These are phyloP conservation scores for Papilio polyxenes DNA, from an alignment of 1,140 invertebrate genomes.

Conservation along the genomic window DNA sequence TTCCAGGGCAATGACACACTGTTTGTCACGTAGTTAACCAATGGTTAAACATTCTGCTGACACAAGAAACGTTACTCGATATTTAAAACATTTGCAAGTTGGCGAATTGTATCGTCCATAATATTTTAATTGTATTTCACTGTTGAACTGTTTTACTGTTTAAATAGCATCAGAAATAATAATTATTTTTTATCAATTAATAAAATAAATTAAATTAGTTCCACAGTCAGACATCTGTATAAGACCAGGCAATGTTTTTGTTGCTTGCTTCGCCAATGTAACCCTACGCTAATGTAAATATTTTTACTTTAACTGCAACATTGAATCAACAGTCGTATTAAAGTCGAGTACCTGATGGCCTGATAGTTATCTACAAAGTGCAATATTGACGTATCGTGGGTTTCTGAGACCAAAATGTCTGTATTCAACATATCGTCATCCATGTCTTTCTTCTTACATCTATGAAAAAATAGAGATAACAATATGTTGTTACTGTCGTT, in stretches of 20 bases:
- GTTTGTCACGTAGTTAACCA: background rate
- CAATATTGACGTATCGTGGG: background rate
- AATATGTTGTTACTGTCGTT: background rate
- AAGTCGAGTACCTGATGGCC: background rate
- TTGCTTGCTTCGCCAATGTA: background rate
- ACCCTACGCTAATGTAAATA: background rate
- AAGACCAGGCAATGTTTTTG: too few species aligned
- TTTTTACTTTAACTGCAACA: background rate
- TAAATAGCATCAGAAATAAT: too few species aligned
- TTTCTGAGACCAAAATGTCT: too few species aligned
- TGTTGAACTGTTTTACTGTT: background rate
- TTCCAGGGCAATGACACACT: background rate
- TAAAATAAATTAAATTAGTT: background rate
- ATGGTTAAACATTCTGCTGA: background rate
- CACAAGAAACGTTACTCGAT: background rate
- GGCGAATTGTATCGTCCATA: background rate
- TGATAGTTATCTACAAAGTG: slow-evolving; percentile 11
- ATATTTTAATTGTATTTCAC: background rate
- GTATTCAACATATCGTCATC: too few species aligned
- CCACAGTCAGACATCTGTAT: background rate
- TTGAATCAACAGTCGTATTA: background rate
- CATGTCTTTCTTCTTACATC: too few species aligned
- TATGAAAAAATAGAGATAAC: too few species aligned
- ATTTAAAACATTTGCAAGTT: background rate
- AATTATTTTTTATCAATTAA: background rate